These are phyloP conservation scores for Philereme vetulata DNA, from an alignment of 2,888 invertebrate genomes.

Conservation along the genomic window DNA sequence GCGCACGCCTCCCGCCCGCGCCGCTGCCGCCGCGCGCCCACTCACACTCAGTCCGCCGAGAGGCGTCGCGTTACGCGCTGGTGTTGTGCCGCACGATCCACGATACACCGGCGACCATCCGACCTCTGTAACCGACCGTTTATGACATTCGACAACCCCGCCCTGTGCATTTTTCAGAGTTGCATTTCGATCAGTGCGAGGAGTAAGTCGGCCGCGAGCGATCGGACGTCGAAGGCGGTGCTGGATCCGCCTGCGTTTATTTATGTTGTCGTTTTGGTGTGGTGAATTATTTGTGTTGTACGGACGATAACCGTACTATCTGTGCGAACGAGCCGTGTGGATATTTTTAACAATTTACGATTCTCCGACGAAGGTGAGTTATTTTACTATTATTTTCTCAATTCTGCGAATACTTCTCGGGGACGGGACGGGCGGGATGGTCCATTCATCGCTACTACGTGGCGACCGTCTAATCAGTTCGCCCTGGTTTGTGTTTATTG, in stretches of 20 bases:
- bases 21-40: slow-evolving; percentile 45
- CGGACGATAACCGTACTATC: slow-evolving; percentile 82
- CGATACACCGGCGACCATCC: slow-evolving; percentile 68
- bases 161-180: slow-evolving; percentile 79
- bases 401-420: slow-evolving; percentile 55
- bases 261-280: slow-evolving; percentile 83
- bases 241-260: slow-evolving; percentile 75
- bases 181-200: slow-evolving; percentile 76
- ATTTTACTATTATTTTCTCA: slow-evolving; percentile 43
- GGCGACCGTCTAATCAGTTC: slow-evolving; percentile 66
- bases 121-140: slow-evolving; percentile 79
- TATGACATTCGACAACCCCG: slow-evolving; percentile 82
- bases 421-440: slow-evolving; percentile 54
- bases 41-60: slow-evolving; percentile 56
- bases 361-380: slow-evolving; percentile 73
- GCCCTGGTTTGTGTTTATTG: slow-evolving; percentile 49
- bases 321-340: slow-evolving; percentile 78
- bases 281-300: slow-evolving; percentile 82
- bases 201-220: slow-evolving; percentile 65
- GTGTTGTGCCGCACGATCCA: slow-evolving; percentile 59
- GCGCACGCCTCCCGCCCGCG: slow-evolving; percentile 48
- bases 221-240: slow-evolving; percentile 55
- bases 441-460: slow-evolving; percentile 66
- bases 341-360: slow-evolving; percentile 75
- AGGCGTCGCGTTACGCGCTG: slow-evolving; percentile 64